Percentiles rank a stretch among this genome's conserved stretches.
phyloP scores from a whole-genome alignment of 2,797 vertebrate genomes.

The Hydrolagus colliei region DNA sequence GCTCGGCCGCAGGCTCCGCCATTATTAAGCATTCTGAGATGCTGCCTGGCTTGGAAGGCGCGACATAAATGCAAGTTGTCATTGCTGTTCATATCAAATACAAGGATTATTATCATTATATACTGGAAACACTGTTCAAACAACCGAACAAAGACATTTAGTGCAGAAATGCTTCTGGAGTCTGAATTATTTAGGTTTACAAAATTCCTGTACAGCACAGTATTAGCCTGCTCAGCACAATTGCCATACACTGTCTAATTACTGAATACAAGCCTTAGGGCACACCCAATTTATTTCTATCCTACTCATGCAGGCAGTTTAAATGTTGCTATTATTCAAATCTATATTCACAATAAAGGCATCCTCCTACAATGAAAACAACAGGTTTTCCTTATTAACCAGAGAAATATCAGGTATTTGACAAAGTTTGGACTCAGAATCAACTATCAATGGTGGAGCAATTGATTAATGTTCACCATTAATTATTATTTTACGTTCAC shows the following conservation, averaged over 20 bases:
- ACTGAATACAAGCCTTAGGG: background rate
- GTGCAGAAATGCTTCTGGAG: background rate
- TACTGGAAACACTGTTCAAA: background rate
- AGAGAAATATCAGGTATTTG: background rate
- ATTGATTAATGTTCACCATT: background rate
- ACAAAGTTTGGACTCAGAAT: background rate
- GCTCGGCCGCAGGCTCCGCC: too few relatives aligned
- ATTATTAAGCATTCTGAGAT: too few relatives aligned
- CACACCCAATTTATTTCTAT: background rate
- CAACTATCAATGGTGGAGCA: background rate
- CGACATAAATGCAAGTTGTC: too few relatives aligned
- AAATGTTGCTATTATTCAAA: slow-evolving; percentile 5
- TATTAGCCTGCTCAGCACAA: background rate
- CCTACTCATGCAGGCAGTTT: background rate
- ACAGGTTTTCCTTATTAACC: background rate
- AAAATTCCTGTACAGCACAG: background rate
- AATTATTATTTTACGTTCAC: background rate
- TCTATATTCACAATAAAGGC: background rate
- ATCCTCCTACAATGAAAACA: background rate
- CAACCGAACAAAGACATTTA: background rate
- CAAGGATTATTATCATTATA: too few relatives aligned
- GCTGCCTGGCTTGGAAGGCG: too few relatives aligned
- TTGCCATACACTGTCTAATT: slow-evolving; percentile 3
- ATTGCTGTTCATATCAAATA: too few relatives aligned
- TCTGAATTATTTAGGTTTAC: background rate